A percentile compares a stretch with the other conserved stretches of the same genome.
These are phyloP conservation scores for Ferdinandea cuprea DNA, from an alignment of 2,888 invertebrate species.

Conservation along the genomic window DNA sequence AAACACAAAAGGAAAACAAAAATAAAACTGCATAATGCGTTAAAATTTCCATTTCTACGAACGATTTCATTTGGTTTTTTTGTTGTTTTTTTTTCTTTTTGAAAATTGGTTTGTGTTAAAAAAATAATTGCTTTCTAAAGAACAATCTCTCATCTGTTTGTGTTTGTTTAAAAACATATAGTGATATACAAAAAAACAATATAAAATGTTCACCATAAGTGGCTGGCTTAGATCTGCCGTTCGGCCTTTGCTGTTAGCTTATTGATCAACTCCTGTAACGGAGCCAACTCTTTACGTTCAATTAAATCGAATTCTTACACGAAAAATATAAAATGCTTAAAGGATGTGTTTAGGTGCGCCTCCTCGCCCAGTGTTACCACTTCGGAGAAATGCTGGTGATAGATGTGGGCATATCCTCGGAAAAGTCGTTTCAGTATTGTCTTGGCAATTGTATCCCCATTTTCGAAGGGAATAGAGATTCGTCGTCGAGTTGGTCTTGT, in stretches of 20 bases:
- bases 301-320: conserved; percentile 98
- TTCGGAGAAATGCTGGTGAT: conserved; percentile 99
- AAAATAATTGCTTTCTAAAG: conserved; percentile 57
- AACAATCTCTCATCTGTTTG: conserved; percentile 17
- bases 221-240: conserved; percentile 86
- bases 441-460: conserved; percentile 98
- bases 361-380: conserved; percentile 99
- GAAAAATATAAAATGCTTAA: conserved; percentile 99
- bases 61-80: conserved; percentile 21
- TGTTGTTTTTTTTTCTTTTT: too few species aligned
- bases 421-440: conserved; percentile 99
- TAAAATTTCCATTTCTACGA: conserved; percentile 26
- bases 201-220: conserved; percentile 35
- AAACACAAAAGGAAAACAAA: conserved; percentile 57
- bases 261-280: conserved; percentile 98
- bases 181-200: conserved; percentile 69
- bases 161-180: conserved; percentile 27
- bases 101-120: conserved; percentile 51
- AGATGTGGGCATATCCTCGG: conserved; percentile 99
- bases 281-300: conserved; percentile 97
- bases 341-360: conserved; percentile 99
- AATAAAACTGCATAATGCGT: conserved; percentile 63
- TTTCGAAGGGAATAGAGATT: conserved; percentile 98
- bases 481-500: conserved; percentile 99
- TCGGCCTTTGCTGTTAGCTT: conserved; percentile 95